Percentiles rank a stretch among this genome's conserved stretches.
These are phyloP conservation scores for Ateles fusciceps DNA, from an alignment of 2,797 vertebrate genomes.

Conservation along the genomic window DNA sequence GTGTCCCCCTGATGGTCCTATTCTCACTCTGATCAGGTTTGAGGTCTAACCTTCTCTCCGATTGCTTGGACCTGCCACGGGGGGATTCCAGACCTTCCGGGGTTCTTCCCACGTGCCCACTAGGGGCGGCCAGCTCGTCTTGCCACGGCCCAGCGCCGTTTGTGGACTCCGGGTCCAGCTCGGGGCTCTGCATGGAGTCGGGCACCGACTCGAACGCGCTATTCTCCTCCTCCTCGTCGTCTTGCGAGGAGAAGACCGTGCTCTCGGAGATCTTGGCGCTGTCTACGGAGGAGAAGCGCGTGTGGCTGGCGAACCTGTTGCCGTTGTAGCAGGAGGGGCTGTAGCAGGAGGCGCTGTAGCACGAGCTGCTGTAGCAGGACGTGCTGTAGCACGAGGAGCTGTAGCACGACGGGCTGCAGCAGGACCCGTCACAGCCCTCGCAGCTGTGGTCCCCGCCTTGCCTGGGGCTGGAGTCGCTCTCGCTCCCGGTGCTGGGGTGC, in stretches of 20 bases:
- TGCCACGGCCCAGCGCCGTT: slow-evolving; percentile 83
- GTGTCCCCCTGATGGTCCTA: slow-evolving; percentile 24
- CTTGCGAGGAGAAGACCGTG: slow-evolving; percentile 97
- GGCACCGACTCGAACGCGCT: slow-evolving; percentile 94
- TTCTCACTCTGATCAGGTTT: slow-evolving; percentile 39
- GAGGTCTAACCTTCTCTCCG: slow-evolving; percentile 91
- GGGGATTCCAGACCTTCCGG: slow-evolving; percentile 86
- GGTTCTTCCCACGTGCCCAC: slow-evolving; percentile 82
- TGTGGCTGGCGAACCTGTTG: slow-evolving; percentile 93
- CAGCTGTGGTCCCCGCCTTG: slow-evolving; percentile 90
- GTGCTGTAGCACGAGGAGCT: slow-evolving; percentile 96
- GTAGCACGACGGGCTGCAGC: slow-evolving; percentile 96
- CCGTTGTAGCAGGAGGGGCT: slow-evolving; percentile 95
- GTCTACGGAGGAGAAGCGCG: slow-evolving; percentile 96
- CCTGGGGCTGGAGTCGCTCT: slow-evolving; percentile 88
- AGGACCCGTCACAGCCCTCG: slow-evolving; percentile 94
- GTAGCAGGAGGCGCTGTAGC: slow-evolving; percentile 96
- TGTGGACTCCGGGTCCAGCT: slow-evolving; percentile 86
- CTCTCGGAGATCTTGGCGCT: slow-evolving; percentile 97
- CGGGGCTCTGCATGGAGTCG: slow-evolving; percentile 87
- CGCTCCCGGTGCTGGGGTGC: slow-evolving; percentile 87
- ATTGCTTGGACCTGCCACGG: slow-evolving; percentile 89
- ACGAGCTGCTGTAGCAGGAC: slow-evolving; percentile 92
- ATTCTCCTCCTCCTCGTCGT: slow-evolving; percentile 95
- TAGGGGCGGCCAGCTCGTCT: slow-evolving; percentile 83